Percentiles rank a stretch among this genome's conserved stretches.
phyloP scores from a whole-genome alignment of 2,888 invertebrate genomes.

The Monoplex corrugatus region DNA sequence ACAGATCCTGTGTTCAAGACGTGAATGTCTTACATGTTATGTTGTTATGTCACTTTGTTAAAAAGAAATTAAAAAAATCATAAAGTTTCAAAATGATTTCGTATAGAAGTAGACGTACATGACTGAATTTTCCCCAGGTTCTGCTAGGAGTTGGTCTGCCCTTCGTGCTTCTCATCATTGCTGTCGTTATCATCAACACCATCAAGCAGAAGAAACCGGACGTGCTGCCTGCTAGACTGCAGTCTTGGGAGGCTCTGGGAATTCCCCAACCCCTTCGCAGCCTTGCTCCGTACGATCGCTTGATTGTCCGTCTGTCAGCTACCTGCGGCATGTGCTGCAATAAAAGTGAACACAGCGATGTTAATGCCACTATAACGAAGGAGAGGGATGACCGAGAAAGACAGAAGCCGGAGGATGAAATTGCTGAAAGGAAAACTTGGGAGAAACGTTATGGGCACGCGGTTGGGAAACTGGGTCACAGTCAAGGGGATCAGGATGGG shows the following conservation, averaged over 20 bases:
- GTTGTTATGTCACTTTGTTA: too few relatives aligned
- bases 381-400: constrained; percentile 13
- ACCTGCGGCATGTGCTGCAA: neutral
- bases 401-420: neutral
- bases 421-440: too few relatives aligned
- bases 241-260: constrained; percentile 44
- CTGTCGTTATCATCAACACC: constrained; percentile 71
- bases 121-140: constrained; percentile 52
- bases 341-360: too few relatives aligned
- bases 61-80: too few relatives aligned
- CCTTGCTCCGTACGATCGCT: constrained; percentile 47
- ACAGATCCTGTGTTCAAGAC: too few relatives aligned
- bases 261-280: constrained; percentile 44
- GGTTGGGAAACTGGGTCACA: neutral
- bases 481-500: neutral
- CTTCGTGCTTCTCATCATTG: constrained; percentile 64
- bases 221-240: constrained; percentile 36
- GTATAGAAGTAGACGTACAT: too few relatives aligned
- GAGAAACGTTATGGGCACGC: too few relatives aligned
- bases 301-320: neutral
- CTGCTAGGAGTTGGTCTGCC: constrained; percentile 73
- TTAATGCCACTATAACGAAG: too few relatives aligned
- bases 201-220: constrained; percentile 23
- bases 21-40: too few relatives aligned
- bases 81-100: too few relatives aligned